Conservation (phyloP, 2,888 invertebrate species). For the Cataglyphis livida region DNA sequence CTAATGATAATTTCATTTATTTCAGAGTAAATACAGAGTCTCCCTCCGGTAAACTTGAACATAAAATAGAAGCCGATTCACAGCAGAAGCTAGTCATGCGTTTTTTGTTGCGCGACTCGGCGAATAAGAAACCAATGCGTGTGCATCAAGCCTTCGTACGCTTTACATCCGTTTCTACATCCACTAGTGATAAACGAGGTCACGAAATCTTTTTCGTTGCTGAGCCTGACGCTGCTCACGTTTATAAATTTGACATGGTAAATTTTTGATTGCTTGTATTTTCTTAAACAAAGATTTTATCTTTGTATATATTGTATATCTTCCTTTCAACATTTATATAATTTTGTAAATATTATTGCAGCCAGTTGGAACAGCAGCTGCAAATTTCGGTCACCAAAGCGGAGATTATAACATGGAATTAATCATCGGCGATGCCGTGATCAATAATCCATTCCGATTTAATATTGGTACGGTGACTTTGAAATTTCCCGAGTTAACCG, state of each 20-base stretch:
- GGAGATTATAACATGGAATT: conserved; percentile 94
- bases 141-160: conserved; percentile 96
- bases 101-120: conserved; percentile 92
- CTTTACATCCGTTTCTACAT: conserved; percentile 87
- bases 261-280: conserved; percentile 73
- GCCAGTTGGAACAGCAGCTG: conserved; percentile 93
- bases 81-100: conserved; percentile 95
- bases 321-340: neutral
- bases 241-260: conserved; percentile 97
- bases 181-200: conserved; percentile 84
- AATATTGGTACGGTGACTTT: conserved; percentile 92
- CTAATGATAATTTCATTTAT: conserved; percentile 50
- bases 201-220: conserved; percentile 97
- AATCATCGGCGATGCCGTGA: conserved; percentile 96
- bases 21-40: conserved; percentile 87
- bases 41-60: conserved; percentile 90
- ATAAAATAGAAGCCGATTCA: conserved; percentile 93
- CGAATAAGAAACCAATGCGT: conserved; percentile 89
- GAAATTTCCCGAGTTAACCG: conserved; percentile 87
- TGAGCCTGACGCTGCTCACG: conserved; percentile 92
- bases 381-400: conserved; percentile 91
- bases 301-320: neutral
- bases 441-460: conserved; percentile 97
- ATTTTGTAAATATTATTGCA: conserved; percentile 77
- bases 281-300: neutral